These are phyloP conservation scores for Drosophila pruinosa DNA, from an alignment of 1,140 invertebrate species.

Conservation along the genomic window DNA sequence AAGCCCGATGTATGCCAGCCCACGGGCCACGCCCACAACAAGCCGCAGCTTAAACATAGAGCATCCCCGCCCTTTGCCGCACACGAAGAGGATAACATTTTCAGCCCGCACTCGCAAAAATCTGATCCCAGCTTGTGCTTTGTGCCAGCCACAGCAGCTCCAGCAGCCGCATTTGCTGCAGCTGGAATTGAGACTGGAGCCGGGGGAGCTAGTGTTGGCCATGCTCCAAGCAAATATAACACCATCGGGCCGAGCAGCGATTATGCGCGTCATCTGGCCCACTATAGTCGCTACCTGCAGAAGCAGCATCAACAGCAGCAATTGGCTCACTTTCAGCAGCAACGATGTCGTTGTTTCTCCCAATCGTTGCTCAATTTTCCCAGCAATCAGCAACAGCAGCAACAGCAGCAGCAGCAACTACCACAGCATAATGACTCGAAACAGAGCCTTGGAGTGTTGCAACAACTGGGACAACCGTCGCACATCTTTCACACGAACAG, in stretches of 20 bases:
- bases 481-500: conserved; percentile 71
- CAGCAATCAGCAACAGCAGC: conserved; percentile 51
- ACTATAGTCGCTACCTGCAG: conserved; percentile 72
- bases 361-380: conserved; percentile 78
- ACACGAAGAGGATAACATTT: conserved; percentile 71
- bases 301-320: conserved; percentile 75
- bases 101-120: conserved; percentile 71
- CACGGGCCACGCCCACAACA: conserved; percentile 31
- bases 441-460: conserved; percentile 13
- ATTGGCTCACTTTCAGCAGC: conserved; percentile 70
- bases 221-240: conserved; percentile 68
- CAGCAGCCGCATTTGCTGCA: conserved; percentile 18
- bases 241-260: conserved; percentile 80
- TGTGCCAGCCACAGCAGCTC: conserved; percentile 40
- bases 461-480: conserved; percentile 40
- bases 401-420: conserved; percentile 30
- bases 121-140: conserved; percentile 75
- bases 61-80: conserved; percentile 58
- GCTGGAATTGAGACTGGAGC: background rate
- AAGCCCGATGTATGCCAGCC: conserved; percentile 74
- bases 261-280: conserved; percentile 71
- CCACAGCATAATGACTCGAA: conserved; percentile 11
- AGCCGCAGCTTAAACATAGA: conserved; percentile 38
- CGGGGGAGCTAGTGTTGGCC: conserved; percentile 5
- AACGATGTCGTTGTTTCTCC: conserved; percentile 76